A percentile compares a stretch with the other conserved stretches of the same genome.
Conservation (phyloP, 2,113 vertebrate genomes). For the Noctilio leporinus region DNA sequence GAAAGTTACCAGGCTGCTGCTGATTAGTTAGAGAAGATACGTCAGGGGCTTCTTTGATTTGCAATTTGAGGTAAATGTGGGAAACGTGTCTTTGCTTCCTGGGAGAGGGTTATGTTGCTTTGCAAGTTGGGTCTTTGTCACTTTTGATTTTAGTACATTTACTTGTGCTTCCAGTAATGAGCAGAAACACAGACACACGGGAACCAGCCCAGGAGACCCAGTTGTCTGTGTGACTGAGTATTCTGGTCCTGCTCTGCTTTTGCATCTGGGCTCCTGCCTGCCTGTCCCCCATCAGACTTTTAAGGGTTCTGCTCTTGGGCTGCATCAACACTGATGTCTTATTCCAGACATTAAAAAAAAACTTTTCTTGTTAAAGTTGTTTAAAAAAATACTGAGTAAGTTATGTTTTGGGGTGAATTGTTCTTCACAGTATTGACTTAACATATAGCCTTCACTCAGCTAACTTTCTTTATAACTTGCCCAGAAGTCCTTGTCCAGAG, state of each 20-base stretch:
- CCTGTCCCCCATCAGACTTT: background rate
- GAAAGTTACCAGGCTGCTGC: background rate
- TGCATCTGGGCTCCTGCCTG: background rate
- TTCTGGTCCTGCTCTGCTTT: background rate
- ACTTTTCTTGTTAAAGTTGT: constrained; percentile 23
- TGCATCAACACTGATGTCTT: constrained; percentile 15
- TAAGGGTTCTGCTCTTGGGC: background rate
- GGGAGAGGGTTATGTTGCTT: background rate
- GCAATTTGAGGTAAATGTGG: constrained; percentile 16
- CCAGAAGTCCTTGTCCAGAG: constrained; percentile 49
- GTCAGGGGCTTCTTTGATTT: background rate
- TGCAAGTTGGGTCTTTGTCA: constrained; percentile 36
- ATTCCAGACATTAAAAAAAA: constrained; percentile 33
- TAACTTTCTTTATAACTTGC: constrained; percentile 65
- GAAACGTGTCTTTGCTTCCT: constrained; percentile 17
- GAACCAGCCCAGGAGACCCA: background rate
- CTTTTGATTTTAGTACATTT: constrained; percentile 50
- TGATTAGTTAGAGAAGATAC: constrained; percentile 17
- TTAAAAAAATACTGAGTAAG: constrained; percentile 22
- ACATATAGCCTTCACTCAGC: constrained; percentile 55
- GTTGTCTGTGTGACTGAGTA: background rate
- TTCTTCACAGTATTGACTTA: constrained; percentile 74
- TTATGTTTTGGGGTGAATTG: constrained; percentile 75
- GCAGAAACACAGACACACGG: background rate
- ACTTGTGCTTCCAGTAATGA: constrained; percentile 3